Base-by-base conservation (phyloP, 2,113 vertebrate genomes). In the Syngnathoides biaculeatus region DNA sequence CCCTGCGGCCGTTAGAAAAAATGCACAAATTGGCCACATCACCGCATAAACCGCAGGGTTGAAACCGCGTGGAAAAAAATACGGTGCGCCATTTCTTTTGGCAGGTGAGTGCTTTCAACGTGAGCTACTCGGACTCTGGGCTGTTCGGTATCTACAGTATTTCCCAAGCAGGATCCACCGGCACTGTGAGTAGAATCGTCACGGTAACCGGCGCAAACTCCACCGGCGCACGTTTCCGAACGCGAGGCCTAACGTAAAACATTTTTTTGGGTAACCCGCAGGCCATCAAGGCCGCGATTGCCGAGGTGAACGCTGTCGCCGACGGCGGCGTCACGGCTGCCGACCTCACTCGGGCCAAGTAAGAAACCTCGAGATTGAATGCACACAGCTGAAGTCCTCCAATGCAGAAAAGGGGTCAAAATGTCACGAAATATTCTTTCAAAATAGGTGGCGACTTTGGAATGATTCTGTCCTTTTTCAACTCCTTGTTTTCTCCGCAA, bases 121-220 rank as follows among this genome's bases (percentile, higher is more conserved):
- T 89, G 20, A 93, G 87, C 80, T 99, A 98, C 87, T 93, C 94
- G 0, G 97, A 99, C 87, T 96, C 95, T 53, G 97, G 95, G 27
- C 94, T 99, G 43, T 99, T 99, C 68, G 97, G 97, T 8, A 45
- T 99, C 73, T 98, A 96, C 60, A 93, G 92, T 20, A 87, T 99
- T 79, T 93, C 92, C 0, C 95, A 96, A 79, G 84, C 90, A 75
- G 67, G 89, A 47, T 79, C 78, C 65, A 83, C 93, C 68, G 86
- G 84, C 38, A 94, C 95, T 72, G 97, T 98, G 87, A 93, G 95
- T 94, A 74, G 52, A 8, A 43, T 12, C 0, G 0, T 26, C 13
- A 26, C 17, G 5, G 22, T 2, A n/a, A 61, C 22, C 4, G 20
- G 38, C 12, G 26, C 7, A 24, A 24, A 56, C 40, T 73, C 22